These are phyloP conservation scores for Ciconia nigra DNA, from an alignment of 2,797 vertebrate genomes.

Conservation along the genomic window DNA sequence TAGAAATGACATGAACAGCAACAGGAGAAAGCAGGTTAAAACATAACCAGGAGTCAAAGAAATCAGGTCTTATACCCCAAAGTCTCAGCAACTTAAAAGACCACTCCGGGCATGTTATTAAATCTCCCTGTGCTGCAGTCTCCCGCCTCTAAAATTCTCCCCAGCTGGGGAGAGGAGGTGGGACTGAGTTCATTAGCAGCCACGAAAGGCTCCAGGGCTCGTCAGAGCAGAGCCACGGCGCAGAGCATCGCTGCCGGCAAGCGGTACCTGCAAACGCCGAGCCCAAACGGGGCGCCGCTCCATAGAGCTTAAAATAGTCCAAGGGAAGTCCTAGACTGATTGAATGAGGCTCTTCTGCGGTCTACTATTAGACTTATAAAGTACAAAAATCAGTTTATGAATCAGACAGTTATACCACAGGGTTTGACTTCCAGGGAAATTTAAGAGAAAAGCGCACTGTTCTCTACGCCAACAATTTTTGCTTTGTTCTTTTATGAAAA, in stretches of 20 bases:
- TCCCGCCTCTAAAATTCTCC: background rate
- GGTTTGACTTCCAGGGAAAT: constrained; percentile 27
- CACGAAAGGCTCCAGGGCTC: background rate
- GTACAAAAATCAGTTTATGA: background rate
- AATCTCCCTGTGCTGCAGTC: background rate
- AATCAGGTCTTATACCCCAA: background rate
- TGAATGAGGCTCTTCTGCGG: background rate
- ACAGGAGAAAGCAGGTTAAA: background rate
- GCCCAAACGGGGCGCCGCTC: background rate
- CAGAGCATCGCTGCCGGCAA: fast-evolving
- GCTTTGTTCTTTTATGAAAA: background rate
- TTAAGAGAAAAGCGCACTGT: background rate
- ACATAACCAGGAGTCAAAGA: background rate
- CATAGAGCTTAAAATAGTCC: background rate
- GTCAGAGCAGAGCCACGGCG: background rate
- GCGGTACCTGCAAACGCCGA: fast-evolving
- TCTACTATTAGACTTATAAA: constrained; percentile 27
- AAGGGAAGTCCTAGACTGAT: background rate
- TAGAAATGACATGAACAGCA: background rate
- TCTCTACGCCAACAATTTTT: background rate
- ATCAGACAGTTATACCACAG: background rate
- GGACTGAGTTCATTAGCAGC: background rate
- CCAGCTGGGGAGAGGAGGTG: background rate
- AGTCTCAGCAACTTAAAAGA: background rate
- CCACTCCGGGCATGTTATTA: background rate